Percentiles rank a stretch among this genome's conserved stretches.
These are phyloP conservation scores for Baccha elongata DNA, from an alignment of 2,888 invertebrate species.

Conservation along the genomic window DNA sequence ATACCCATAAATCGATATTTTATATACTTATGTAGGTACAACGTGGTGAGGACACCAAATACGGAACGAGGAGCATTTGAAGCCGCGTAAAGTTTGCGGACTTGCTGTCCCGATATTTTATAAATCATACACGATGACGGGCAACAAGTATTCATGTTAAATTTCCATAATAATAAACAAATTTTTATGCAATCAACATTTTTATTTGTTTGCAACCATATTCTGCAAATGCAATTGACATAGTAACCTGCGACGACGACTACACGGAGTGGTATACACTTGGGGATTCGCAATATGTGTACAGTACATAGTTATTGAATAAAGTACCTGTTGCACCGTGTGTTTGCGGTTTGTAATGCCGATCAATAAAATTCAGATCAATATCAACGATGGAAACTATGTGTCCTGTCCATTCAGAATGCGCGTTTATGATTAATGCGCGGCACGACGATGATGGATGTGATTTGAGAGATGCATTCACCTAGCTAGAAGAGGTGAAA, in stretches of 20 bases:
- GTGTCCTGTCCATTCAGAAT: slow-evolving; percentile 62
- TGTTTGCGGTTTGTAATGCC: slow-evolving; percentile 27
- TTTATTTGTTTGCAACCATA: slow-evolving; percentile 70
- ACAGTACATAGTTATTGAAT: background rate
- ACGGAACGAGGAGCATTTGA: slow-evolving; percentile 53
- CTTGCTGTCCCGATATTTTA: slow-evolving; percentile 16
- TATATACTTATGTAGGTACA: too few species aligned
- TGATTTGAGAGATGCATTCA: slow-evolving; percentile 50
- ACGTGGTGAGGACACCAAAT: slow-evolving; percentile 57
- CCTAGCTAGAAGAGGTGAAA: slow-evolving; percentile 14
- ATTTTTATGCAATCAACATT: slow-evolving; percentile 75
- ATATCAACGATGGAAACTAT: slow-evolving; percentile 66
- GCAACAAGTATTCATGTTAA: slow-evolving; percentile 75
- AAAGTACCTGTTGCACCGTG: background rate
- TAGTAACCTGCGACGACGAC: slow-evolving; percentile 46
- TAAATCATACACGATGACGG: slow-evolving; percentile 73
- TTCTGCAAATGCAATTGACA: slow-evolving; percentile 58
- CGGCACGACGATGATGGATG: slow-evolving; percentile 54
- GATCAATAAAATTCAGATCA: slow-evolving; percentile 74
- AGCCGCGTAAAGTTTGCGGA: background rate
- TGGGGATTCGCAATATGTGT: slow-evolving; percentile 26
- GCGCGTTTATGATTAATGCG: slow-evolving; percentile 65
- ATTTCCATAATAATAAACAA: slow-evolving; percentile 82
- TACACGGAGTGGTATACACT: background rate
- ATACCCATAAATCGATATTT: slow-evolving; percentile 73